These are phyloP conservation scores for Isotomurus palustris DNA, from an alignment of 2,888 invertebrate genomes.

Conservation along the genomic window DNA sequence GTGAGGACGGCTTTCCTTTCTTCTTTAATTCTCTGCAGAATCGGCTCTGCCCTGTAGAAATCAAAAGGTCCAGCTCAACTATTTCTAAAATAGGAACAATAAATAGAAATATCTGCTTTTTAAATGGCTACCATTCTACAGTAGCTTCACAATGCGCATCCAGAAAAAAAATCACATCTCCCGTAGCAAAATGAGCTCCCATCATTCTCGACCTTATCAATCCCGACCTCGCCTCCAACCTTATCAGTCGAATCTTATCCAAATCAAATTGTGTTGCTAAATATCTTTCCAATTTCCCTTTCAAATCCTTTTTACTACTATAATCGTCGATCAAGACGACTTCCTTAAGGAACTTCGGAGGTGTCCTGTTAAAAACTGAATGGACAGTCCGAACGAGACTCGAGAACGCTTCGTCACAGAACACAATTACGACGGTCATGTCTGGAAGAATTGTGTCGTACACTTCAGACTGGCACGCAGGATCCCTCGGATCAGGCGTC, in stretches of 20 bases:
- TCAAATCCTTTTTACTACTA: constrained; percentile 64
- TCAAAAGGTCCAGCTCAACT: constrained; percentile 48
- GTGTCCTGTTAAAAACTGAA: constrained; percentile 73
- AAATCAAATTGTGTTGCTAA: constrained; percentile 63
- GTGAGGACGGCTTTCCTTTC: constrained; percentile 50
- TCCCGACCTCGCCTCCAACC: constrained; percentile 72
- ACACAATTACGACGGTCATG: constrained; percentile 74
- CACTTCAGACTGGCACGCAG: neutral
- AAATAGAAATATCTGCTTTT: neutral
- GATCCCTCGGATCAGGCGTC: neutral
- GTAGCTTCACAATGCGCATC: constrained; percentile 88
- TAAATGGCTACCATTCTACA: no score
- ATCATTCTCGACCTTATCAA: constrained; percentile 82
- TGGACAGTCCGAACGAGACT: constrained; percentile 74
- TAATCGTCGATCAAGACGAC: constrained; percentile 88
- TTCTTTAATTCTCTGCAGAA: constrained; percentile 40
- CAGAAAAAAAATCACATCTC: constrained; percentile 76
- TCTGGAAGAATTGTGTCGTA: constrained; percentile 55
- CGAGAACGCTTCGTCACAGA: constrained; percentile 84
- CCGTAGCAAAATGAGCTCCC: constrained; percentile 81
- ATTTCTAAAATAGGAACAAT: no score
- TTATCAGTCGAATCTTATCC: constrained; percentile 64
- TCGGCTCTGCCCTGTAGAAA: neutral
- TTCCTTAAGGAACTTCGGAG: constrained; percentile 70
- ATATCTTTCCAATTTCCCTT: constrained; percentile 72